These are phyloP conservation scores for Campoletis raptor DNA, from an alignment of 2,888 invertebrate species.

Conservation along the genomic window DNA sequence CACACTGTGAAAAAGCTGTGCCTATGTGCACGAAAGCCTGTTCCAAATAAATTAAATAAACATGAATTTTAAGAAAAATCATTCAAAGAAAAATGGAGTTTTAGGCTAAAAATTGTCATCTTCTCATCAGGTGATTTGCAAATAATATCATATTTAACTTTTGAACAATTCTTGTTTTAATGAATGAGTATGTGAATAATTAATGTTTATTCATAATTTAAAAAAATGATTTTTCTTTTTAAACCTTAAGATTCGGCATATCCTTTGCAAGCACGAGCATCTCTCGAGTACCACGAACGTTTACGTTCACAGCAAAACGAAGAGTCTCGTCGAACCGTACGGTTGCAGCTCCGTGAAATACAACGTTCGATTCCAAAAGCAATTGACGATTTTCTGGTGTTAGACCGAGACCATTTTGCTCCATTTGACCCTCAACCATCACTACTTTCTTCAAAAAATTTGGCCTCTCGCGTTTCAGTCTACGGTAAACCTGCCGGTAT, in stretches of 20 bases:
- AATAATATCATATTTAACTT: neutral
- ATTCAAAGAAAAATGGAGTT: neutral
- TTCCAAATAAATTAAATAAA: conserved; percentile 20
- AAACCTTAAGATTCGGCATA: conserved; percentile 88
- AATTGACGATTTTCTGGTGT: conserved; percentile 85
- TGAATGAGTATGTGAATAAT: neutral
- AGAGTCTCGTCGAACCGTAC: conserved; percentile 91
- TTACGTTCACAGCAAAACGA: conserved; percentile 88
- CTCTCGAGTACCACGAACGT: conserved; percentile 89
- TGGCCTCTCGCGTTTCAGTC: conserved; percentile 85
- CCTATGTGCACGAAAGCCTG: conserved; percentile 82
- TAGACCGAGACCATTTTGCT: conserved; percentile 85
- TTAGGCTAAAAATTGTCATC: neutral
- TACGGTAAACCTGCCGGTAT: conserved; percentile 85
- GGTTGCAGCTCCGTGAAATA: conserved; percentile 92
- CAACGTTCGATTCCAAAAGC: conserved; percentile 87
- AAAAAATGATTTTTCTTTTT: conserved; percentile 3
- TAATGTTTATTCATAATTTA: neutral
- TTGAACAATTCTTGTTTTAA: neutral
- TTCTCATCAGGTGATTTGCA: neutral
- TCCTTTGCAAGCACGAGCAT: conserved; percentile 88
- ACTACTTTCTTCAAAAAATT: conserved; percentile 86
- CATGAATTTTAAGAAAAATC: neutral
- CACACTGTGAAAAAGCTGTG: conserved; percentile 82
- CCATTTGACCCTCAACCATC: conserved; percentile 87